A percentile compares a stretch with the other conserved stretches of the same genome.
These are phyloP conservation scores for Nymphalis polychloros DNA, from an alignment of 2,888 invertebrate species.

Conservation along the genomic window DNA sequence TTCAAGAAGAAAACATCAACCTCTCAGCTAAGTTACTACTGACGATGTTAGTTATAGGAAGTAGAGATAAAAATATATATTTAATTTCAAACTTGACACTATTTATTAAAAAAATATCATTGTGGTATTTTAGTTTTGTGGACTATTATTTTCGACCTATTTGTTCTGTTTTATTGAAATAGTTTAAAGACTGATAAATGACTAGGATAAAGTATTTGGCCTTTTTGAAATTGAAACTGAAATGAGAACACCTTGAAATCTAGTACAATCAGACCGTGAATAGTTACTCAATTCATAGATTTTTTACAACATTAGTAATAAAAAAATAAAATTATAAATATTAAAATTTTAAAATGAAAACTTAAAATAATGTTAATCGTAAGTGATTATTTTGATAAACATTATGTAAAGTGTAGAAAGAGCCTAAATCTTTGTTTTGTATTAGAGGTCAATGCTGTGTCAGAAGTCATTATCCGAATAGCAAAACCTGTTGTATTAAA, in stretches of 20 bases:
- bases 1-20: too few species aligned
- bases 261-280: constrained; percentile 10
- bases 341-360: too few species aligned
- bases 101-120: too few species aligned
- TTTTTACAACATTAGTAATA: neutral
- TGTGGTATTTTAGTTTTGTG: neutral
- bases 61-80: too few species aligned
- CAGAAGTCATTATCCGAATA: constrained; percentile 39
- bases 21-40: too few species aligned
- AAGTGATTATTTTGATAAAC: neutral
- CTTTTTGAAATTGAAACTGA: neutral
- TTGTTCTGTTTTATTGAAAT: too few species aligned
- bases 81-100: too few species aligned
- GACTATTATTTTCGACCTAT: too few species aligned
- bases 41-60: too few species aligned
- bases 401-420: constrained; percentile 3
- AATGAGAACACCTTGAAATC: constrained; percentile 3
- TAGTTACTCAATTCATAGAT: neutral
- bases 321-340: neutral
- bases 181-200: neutral
- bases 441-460: constrained; percentile 41
- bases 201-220: neutral
- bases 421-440: constrained; percentile 26
- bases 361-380: too few species aligned
- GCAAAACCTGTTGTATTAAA: constrained; percentile 34